phyloP scores from a whole-genome alignment of 2,888 invertebrate genomes.

The Metellina segmentata region DNA sequence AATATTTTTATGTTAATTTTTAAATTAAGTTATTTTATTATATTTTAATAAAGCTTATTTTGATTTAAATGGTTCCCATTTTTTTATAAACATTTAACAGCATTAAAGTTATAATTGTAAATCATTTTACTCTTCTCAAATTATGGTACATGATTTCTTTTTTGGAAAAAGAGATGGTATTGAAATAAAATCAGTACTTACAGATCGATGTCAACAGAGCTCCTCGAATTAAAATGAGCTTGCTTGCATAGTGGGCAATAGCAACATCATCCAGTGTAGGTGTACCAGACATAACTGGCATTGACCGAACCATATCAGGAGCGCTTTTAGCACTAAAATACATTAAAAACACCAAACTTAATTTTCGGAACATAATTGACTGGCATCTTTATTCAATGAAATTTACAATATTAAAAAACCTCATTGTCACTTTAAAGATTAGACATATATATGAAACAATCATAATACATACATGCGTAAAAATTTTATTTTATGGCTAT shows the following conservation, averaged over 20 bases:
- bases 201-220: conserved; percentile 57
- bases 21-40: no score
- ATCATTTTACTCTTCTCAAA: no score
- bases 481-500: not conserved
- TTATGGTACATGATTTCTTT: no score
- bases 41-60: no score
- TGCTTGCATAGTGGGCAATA: conserved; percentile 34
- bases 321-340: conserved; percentile 14
- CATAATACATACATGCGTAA: not conserved
- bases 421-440: not conserved
- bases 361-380: no score
- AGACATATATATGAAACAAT: not conserved
- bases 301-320: not conserved
- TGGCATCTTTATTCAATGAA: not conserved
- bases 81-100: no score
- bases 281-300: conserved; percentile 38
- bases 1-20: no score
- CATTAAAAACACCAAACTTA: no score
- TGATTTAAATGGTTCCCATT: no score
- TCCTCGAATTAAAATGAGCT: conserved; percentile 45
- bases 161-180: no score
- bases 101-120: no score
- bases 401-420: not conserved
- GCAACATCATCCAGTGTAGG: conserved; percentile 31
- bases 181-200: conserved; percentile 13